Evolutionary conservation across 2,113 vertebrate species (phyloP).

Genomic region (Ailurus styani): DNA sequence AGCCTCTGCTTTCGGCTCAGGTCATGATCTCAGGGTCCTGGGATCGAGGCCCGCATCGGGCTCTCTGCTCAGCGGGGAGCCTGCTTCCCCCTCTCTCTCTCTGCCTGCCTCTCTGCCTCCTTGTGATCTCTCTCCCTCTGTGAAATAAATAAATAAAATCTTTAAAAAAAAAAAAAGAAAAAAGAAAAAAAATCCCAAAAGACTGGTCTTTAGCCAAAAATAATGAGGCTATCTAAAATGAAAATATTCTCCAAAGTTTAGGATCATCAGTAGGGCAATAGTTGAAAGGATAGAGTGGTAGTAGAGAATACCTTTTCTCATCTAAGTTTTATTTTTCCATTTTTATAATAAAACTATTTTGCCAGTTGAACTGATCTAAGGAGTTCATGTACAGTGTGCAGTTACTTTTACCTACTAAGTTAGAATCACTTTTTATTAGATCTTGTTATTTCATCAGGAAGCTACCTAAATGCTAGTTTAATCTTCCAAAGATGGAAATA

Average conservation of each 20-base stretch:
- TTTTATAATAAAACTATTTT: not conserved
- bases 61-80: no score
- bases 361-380: not conserved
- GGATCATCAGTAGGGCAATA: not conserved
- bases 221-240: not conserved
- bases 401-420: not conserved
- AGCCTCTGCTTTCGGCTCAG: no score
- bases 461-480: not conserved
- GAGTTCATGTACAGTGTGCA: not conserved
- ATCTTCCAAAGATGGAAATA: not conserved
- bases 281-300: not conserved
- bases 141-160: no score
- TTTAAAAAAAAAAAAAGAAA: not conserved
- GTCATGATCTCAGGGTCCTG: no score
- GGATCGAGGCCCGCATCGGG: no score
- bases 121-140: no score
- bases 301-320: not conserved
- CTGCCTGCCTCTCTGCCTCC: no score
- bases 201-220: not conserved
- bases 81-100: no score
- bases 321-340: not conserved
- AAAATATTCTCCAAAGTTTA: slow-evolving; percentile 1
- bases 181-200: no score
- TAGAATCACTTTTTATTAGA: not conserved
- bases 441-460: not conserved